Conservation (phyloP, 2,113 vertebrate species). For the Xiphias gladius region DNA sequence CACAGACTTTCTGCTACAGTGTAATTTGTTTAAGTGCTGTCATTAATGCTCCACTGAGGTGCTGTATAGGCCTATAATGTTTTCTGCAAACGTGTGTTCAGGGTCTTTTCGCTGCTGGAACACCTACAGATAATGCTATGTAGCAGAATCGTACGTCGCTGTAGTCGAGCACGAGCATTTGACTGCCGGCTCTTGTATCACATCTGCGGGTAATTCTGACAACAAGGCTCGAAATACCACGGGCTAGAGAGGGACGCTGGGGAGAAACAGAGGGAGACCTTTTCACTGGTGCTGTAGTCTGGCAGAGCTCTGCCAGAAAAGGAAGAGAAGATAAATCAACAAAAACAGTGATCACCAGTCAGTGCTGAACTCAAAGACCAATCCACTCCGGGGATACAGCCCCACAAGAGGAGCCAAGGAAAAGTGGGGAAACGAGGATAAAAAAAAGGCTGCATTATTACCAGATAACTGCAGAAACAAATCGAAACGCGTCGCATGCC, state of each 20-base stretch:
- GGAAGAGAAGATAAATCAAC: conserved; percentile 20
- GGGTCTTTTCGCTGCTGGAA: conserved; percentile 4
- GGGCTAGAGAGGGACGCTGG: neutral
- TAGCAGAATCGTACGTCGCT: conserved; percentile 1
- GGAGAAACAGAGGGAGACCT: conserved; percentile 24
- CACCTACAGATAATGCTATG: conserved; percentile 20
- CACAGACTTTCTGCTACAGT: conserved; percentile 23
- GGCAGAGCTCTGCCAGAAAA: conserved; percentile 19
- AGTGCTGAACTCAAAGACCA: conserved; percentile 19
- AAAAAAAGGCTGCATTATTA: neutral
- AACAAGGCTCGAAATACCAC: conserved; percentile 33
- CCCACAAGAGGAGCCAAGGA: neutral
- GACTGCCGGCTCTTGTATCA: conserved; percentile 8
- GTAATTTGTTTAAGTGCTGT: conserved; percentile 69
- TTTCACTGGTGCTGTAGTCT: conserved; percentile 20
- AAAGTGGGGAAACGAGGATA: neutral
- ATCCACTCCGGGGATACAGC: conserved; percentile 4
- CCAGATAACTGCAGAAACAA: conserved; percentile 40
- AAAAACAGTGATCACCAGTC: conserved; percentile 27
- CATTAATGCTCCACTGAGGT: conserved; percentile 50
- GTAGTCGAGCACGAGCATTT: neutral
- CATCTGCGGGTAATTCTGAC: conserved; percentile 39
- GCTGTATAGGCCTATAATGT: conserved; percentile 1
- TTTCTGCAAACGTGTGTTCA: conserved; percentile 32
- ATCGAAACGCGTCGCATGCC: conserved; percentile 47